phyloP scores from a whole-genome alignment of 1,140 invertebrate genomes.

The Whitmania pigra region DNA sequence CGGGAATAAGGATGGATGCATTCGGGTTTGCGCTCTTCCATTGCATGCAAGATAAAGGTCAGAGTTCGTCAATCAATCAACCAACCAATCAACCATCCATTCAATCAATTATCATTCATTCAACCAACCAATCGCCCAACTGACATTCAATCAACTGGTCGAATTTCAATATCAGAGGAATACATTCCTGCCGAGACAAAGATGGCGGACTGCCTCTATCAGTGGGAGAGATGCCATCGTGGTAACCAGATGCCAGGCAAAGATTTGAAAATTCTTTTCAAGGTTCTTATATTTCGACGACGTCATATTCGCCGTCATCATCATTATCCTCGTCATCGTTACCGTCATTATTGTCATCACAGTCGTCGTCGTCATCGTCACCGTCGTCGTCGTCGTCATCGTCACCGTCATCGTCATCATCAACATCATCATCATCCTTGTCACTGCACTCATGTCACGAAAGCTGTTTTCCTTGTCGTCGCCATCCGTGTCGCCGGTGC shows the following conservation, averaged over 20 bases:
- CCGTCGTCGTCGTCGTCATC: no score
- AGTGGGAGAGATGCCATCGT: conserved; percentile 67
- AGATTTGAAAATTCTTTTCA: conserved; percentile 43
- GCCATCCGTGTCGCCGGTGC: no score
- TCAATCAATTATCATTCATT: background rate
- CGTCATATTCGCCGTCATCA: background rate
- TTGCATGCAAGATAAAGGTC: conserved; percentile 51
- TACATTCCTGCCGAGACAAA: conserved; percentile 71
- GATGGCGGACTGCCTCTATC: conserved; percentile 81
- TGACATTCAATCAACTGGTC: background rate
- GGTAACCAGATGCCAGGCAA: conserved; percentile 40
- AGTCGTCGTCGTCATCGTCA: no score
- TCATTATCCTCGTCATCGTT: background rate
- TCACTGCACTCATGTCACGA: no score
- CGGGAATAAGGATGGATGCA: conserved; percentile 69
- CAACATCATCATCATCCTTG: no score
- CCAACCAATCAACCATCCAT: background rate
- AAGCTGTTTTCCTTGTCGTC: no score
- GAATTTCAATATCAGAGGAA: conserved; percentile 54
- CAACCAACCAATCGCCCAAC: background rate
- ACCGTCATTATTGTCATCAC: no score
- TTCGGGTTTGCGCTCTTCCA: conserved; percentile 70
- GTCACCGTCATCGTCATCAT: no score
- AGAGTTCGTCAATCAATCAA: background rate
- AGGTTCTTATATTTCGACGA: conserved; percentile 30